A percentile compares a stretch with the other conserved stretches of the same genome.
Evolutionary conservation across 2,797 vertebrate species (phyloP).

Genomic region (Phrynocephalus forsythii): DNA sequence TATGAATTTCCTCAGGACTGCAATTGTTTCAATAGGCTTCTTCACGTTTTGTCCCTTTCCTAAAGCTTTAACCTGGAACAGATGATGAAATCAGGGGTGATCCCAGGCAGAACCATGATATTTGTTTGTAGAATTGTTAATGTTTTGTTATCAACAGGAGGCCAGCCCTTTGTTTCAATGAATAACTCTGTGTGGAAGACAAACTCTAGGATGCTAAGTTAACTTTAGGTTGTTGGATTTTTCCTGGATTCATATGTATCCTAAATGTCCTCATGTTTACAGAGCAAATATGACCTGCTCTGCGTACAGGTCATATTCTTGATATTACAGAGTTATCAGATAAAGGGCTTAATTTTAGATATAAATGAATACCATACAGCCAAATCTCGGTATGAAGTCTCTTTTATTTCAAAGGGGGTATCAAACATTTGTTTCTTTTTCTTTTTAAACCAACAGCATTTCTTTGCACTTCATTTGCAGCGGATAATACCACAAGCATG

Average conservation of each 20-base stretch:
- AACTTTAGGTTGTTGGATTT: slow-evolving; percentile 6
- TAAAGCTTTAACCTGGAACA: not conserved
- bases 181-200: not conserved
- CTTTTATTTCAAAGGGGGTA: not conserved
- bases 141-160: not conserved
- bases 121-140: not conserved
- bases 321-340: slow-evolving; percentile 17
- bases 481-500: not conserved
- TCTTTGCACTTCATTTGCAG: not conserved
- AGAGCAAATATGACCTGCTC: slow-evolving; percentile 8
- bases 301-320: slow-evolving; percentile 12
- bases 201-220: not conserved
- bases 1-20: not conserved
- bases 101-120: not conserved
- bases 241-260: slow-evolving; percentile 6
- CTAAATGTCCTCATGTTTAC: slow-evolving; percentile 7
- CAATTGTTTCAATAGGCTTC: not conserved
- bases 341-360: slow-evolving; percentile 25
- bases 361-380: slow-evolving; percentile 11
- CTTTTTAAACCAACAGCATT: not conserved
- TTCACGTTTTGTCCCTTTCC: not conserved
- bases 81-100: not conserved
- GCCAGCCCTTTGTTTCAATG: not conserved
- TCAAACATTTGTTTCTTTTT: not conserved
- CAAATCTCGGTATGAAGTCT: not conserved